These are phyloP conservation scores for Callyntrura sp. DNA, from an alignment of 2,888 invertebrate species.

Conservation along the genomic window DNA sequence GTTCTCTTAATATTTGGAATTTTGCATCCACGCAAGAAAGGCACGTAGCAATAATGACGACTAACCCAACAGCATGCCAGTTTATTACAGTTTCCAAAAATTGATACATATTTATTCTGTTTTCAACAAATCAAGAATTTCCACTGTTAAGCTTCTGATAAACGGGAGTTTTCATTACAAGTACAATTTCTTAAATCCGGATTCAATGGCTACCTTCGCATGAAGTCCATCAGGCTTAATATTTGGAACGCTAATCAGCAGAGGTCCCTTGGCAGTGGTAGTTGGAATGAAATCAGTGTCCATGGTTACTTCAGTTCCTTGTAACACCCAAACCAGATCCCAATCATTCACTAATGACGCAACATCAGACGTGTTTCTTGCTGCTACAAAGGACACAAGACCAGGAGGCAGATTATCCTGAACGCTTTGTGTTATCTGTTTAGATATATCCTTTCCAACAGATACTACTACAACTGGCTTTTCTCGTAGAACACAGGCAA, in stretches of 20 bases:
- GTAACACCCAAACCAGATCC: slow-evolving; percentile 56
- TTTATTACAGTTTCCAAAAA: too few species aligned
- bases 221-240: neutral
- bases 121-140: too few species aligned
- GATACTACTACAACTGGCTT: slow-evolving; percentile 23
- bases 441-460: neutral
- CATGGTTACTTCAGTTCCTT: neutral
- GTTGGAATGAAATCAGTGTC: neutral
- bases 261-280: neutral
- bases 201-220: slow-evolving; percentile 19
- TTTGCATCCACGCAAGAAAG: too few species aligned
- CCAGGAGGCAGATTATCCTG: slow-evolving; percentile 23
- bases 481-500: slow-evolving; percentile 19
- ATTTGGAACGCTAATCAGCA: slow-evolving; percentile 27
- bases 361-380: neutral
- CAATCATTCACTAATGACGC: neutral
- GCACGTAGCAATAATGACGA: too few species aligned
- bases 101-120: too few species aligned
- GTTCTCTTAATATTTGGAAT: too few species aligned
- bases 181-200: slow-evolving; percentile 7
- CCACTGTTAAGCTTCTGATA: too few species aligned
- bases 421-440: neutral
- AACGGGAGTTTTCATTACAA: too few species aligned
- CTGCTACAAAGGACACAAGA: neutral
- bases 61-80: too few species aligned